Evolutionary conservation across 2,113 vertebrate species (phyloP), one percentile per base, ranked within the genome.

Genomic region (Peucedramus taeniatus): DNA sequence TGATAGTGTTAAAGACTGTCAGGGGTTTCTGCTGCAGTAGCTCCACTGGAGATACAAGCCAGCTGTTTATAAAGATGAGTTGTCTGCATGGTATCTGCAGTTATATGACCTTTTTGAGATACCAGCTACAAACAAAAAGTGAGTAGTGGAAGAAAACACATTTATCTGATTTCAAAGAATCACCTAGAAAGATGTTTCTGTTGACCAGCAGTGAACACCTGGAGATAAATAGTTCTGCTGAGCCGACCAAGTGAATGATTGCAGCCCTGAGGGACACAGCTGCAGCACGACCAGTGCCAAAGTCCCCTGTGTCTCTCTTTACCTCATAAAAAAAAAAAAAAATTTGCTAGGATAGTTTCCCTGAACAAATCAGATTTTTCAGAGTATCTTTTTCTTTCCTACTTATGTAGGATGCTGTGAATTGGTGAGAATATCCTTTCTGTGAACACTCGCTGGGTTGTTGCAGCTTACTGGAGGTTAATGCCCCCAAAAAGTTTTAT

Each of bases 321-420:
- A 19, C 50, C 70, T 83, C 64, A 33, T 31, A 23, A 72, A 92
- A 90, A 57, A 68, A 72, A 53, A 15, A n/a, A n/a, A n/a, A n/a
- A n/a, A n/a, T n/a, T n/a, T 13, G 17, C 35, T 42, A 22, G 33
- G 65, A 49, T 40, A 1, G 0, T 75, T 87, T 91, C 30, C 33
- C 61, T 60, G 44, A 60, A 68, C 15, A 75, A 18, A 47, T 19
- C 39, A 3, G 11, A 33, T 20, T 66, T 82, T 81, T 70, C 40
- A n/a, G 51, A 54, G 5, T 26, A 44, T 20, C 15, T 81, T 82
- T 66, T 79, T 50, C 42, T 82, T 87, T 68, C 10, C 17, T 6
- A 1, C 24, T 51, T 39, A 4, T 0, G 0, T 49, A 28, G 53
- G 31, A 56, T 66, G 24, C 28, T 60, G 10, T 3, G 0, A 79